These are phyloP conservation scores for Blastobasis lacticolella DNA, from an alignment of 2,888 invertebrate species.

Conservation along the genomic window DNA sequence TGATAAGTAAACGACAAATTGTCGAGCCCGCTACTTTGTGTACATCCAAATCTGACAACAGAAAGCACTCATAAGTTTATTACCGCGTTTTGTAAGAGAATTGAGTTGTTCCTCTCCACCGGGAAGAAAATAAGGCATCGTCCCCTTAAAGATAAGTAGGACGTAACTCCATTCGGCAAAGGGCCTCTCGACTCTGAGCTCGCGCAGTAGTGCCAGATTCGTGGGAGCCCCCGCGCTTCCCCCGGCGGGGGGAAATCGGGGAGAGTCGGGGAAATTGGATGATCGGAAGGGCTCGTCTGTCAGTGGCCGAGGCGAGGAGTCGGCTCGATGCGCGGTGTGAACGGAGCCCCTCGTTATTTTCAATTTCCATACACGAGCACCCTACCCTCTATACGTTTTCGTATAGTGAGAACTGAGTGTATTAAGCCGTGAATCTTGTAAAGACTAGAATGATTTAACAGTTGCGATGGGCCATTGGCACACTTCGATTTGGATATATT, in stretches of 20 bases:
- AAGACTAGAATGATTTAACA: conserved; percentile 28
- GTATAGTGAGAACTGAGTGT: conserved; percentile 56
- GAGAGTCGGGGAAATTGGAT: conserved; percentile 47
- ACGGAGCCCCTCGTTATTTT: conserved; percentile 71
- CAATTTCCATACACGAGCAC: conserved; percentile 71
- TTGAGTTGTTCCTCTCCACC: conserved; percentile 52
- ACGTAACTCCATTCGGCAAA: conserved; percentile 71
- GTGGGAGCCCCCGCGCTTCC: conserved; percentile 43
- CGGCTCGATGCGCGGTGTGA: conserved; percentile 65
- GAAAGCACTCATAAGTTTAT: conserved; percentile 41
- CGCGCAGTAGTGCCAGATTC: conserved; percentile 52
- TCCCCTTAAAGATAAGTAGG: conserved; percentile 70
- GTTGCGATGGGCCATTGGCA: no score
- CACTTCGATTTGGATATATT: no score
- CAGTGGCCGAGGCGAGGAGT: conserved; percentile 45
- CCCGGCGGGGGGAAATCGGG: conserved; percentile 44
- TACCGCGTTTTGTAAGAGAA: conserved; percentile 48
- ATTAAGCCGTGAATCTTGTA: conserved; percentile 69
- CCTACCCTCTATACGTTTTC: conserved; percentile 56
- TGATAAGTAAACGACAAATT: background rate
- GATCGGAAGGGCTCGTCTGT: conserved; percentile 35
- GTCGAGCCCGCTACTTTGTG: background rate
- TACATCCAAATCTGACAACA: conserved; percentile 24
- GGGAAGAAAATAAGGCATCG: conserved; percentile 66
- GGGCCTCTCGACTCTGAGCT: conserved; percentile 64